Evolutionary conservation across 2,888 invertebrate genomes (phyloP).

Genomic region (Caenorhabditis doughertyi): DNA sequence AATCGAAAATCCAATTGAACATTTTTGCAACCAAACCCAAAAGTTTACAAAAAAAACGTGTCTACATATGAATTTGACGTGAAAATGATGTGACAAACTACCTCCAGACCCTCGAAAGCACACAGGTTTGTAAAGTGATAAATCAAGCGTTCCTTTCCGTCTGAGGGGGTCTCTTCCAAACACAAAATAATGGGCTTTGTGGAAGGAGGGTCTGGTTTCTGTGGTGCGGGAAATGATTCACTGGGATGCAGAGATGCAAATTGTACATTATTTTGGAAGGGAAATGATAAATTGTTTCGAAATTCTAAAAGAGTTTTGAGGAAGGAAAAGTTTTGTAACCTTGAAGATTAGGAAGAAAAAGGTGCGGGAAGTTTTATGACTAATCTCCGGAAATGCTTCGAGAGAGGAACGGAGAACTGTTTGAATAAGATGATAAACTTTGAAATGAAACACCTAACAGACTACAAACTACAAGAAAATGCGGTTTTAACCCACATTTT

Average conservation of each 20-base stretch:
- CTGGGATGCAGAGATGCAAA: constrained; percentile 28
- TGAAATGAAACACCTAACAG: no score
- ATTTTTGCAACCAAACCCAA: no score
- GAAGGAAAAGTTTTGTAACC: not conserved
- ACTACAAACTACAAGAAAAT: not conserved
- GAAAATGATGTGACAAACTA: constrained; percentile 29
- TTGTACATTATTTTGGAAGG: constrained; percentile 34
- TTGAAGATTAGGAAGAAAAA: not conserved
- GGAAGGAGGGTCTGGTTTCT: not conserved
- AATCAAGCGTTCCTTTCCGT: constrained; percentile 40
- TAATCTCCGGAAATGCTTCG: constrained; percentile 41
- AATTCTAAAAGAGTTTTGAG: not conserved
- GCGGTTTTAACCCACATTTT: not conserved
- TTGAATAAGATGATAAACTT: constrained; percentile 39
- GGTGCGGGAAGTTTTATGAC: constrained; percentile 37
- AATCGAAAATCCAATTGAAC: no score
- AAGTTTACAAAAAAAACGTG: not conserved
- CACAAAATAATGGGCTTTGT: constrained; percentile 61
- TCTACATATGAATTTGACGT: not conserved
- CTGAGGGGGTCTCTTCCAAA: constrained; percentile 33
- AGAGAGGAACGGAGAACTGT: constrained; percentile 17
- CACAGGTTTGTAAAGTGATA: constrained; percentile 61
- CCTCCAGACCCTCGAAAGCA: not conserved
- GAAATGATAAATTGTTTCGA: constrained; percentile 9
- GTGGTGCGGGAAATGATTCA: constrained; percentile 53